A percentile compares a stretch with the other conserved stretches of the same genome.
Conservation (phyloP, 2,888 invertebrate species). For the Stenodera caucasica region DNA sequence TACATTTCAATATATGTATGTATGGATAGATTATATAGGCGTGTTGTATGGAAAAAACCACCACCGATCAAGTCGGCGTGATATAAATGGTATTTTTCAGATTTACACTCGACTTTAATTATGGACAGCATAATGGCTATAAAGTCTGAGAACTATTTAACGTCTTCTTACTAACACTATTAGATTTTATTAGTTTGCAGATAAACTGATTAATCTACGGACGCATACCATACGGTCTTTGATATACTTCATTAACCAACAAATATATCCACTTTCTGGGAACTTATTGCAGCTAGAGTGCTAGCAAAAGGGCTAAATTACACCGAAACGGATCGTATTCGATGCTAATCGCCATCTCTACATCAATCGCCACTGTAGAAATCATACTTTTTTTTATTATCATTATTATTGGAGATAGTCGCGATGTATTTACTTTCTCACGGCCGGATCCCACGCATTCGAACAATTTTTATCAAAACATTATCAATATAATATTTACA, state of each 20-base stretch:
- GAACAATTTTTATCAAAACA: conserved; percentile 27
- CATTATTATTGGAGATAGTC: too few relatives aligned
- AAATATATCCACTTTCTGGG: neutral
- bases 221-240: neutral
- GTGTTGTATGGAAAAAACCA: too few relatives aligned
- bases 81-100: neutral
- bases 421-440: conserved; percentile 27
- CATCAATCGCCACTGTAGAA: too few relatives aligned
- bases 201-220: neutral
- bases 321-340: too few relatives aligned
- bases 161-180: neutral
- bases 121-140: too few relatives aligned
- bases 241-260: neutral
- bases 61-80: neutral
- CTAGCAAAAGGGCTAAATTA: too few relatives aligned
- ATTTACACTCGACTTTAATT: neutral
- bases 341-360: too few relatives aligned
- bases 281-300: neutral
- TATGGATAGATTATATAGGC: neutral
- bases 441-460: conserved; percentile 25
- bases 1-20: neutral
- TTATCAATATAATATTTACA: conserved; percentile 29
- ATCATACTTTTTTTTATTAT: too few relatives aligned
- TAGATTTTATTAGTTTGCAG: conserved; percentile 4
- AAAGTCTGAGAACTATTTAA: conserved; percentile 1